Conservation (phyloP, 2,113 vertebrate species). For the Indicator maculatus region DNA sequence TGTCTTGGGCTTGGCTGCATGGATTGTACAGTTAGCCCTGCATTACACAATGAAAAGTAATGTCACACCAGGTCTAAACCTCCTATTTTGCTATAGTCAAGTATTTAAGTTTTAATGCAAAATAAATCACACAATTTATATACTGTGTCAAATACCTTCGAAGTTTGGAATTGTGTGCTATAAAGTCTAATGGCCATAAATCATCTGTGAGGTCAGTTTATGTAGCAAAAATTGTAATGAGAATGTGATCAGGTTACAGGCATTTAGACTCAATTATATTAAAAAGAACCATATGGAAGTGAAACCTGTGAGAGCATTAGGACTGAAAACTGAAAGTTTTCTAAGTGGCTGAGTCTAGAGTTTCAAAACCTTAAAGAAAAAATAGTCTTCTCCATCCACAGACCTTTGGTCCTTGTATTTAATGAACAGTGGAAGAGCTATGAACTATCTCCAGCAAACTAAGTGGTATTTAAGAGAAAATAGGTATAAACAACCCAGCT, state of each 20-base stretch:
- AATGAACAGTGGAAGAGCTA: neutral
- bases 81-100: constrained; percentile 28
- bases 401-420: constrained; percentile 7
- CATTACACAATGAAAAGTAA: constrained; percentile 26
- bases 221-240: constrained; percentile 74
- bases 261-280: constrained; percentile 78
- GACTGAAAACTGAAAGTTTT: constrained; percentile 54
- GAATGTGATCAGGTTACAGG: constrained; percentile 74
- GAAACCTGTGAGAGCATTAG: constrained; percentile 65
- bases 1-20: neutral
- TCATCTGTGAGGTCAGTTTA: constrained; percentile 71
- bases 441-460: neutral
- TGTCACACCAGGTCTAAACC: constrained; percentile 1
- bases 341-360: constrained; percentile 31
- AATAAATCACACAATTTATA: constrained; percentile 64
- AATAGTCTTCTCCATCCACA: constrained; percentile 6
- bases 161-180: constrained; percentile 63
- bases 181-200: constrained; percentile 68
- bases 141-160: constrained; percentile 60
- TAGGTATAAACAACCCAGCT: neutral
- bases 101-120: constrained; percentile 64
- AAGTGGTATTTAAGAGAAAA: neutral
- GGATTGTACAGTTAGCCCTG: neutral
- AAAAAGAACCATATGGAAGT: constrained; percentile 80
- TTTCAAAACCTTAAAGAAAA: constrained; percentile 37